Percentiles rank a stretch among this genome's conserved stretches.
Evolutionary conservation across 2,113 vertebrate species (phyloP).

Genomic region (Muntiacus reevesi): DNA sequence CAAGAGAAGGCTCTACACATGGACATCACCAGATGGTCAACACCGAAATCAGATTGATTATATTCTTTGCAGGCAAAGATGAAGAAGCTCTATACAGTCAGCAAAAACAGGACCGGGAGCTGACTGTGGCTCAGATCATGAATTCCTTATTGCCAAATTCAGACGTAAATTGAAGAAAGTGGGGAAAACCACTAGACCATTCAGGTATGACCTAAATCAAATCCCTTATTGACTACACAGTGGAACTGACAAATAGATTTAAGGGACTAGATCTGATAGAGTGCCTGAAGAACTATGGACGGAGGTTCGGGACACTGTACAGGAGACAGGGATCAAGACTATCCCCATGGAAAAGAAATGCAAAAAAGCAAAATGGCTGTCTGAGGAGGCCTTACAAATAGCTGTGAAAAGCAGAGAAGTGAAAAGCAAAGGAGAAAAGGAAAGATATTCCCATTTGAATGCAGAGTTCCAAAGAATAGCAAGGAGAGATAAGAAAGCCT

Average conservation of each 20-base stretch:
- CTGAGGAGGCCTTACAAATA: neutral
- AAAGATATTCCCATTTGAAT: neutral
- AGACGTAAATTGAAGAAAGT: neutral
- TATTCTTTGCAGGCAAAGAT: neutral
- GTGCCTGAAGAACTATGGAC: neutral
- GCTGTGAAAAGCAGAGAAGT: neutral
- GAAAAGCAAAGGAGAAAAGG: neutral
- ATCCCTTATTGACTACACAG: neutral
- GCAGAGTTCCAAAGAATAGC: neutral
- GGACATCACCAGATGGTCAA: neutral
- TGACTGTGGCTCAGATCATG: neutral
- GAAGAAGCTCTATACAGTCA: neutral
- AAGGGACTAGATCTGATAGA: neutral
- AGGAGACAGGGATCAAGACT: neutral
- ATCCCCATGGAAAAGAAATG: neutral
- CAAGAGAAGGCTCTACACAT: neutral
- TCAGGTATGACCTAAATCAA: neutral
- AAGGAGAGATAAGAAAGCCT: neutral
- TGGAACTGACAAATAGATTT: neutral
- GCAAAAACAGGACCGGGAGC: neutral
- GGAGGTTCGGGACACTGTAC: accelerated
- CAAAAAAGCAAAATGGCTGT: neutral
- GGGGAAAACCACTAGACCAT: neutral
- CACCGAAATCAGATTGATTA: neutral
- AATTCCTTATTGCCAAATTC: neutral